Conservation (phyloP, 2,888 invertebrate genomes). For the Scrobipalpa atriplicella region DNA sequence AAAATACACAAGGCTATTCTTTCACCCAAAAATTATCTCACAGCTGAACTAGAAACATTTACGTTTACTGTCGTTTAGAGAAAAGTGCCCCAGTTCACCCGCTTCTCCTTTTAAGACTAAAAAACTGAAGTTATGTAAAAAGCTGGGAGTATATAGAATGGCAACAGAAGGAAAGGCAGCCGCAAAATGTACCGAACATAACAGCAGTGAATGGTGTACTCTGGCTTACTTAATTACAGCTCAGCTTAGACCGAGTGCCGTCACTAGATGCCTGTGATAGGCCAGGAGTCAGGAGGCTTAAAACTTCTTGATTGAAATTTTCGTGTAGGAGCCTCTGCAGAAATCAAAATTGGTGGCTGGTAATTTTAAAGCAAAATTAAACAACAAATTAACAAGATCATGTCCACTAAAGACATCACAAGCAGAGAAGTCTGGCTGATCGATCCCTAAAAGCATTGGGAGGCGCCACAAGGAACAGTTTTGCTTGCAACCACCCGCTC, state of each 20-base stretch:
- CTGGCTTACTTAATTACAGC: conserved; percentile 19
- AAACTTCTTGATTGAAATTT: neutral
- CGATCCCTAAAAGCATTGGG: too few relatives aligned
- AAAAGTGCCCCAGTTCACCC: conserved; percentile 6
- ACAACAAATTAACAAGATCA: too few relatives aligned
- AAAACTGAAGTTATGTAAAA: neutral
- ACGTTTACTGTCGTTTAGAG: conserved; percentile 5
- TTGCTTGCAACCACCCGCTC: too few relatives aligned
- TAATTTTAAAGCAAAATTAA: too few relatives aligned
- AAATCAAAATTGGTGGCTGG: too few relatives aligned
- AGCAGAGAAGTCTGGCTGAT: too few relatives aligned
- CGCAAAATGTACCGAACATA: conserved; percentile 13
- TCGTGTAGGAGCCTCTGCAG: too few relatives aligned
- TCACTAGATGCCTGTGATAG: conserved; percentile 2
- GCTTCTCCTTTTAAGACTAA: conserved; percentile 7
- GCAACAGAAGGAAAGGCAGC: neutral
- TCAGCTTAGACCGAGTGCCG: conserved; percentile 11
- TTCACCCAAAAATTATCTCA: neutral
- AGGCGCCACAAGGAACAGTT: too few relatives aligned
- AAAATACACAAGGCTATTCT: neutral
- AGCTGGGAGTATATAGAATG: neutral
- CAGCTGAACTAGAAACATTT: neutral
- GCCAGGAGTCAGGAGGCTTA: neutral
- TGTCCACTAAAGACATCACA: too few relatives aligned
- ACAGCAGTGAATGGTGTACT: neutral